Base-by-base conservation (phyloP, 2,888 invertebrate genomes). In the Autographa pulchrina region DNA sequence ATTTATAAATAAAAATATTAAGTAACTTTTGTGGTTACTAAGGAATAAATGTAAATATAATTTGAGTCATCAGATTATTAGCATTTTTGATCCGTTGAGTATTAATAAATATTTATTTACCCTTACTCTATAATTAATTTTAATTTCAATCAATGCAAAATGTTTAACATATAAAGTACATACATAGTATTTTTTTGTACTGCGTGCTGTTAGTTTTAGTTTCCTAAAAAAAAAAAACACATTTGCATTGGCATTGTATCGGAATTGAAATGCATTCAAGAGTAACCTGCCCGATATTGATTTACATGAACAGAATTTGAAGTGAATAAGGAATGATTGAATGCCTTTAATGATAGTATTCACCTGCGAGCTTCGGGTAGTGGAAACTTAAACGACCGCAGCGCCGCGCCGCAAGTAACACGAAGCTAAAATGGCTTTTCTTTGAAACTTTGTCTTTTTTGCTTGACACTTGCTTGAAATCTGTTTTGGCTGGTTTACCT, bases 381-480 rank as follows among this genome's bases (percentile, higher is more conserved):
- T 48, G 48, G n/a, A 48, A 48, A 48, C 48, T 48, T 48, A 48
- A 48, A n/a, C 48, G 48, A 48, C n/a, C 48, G 48, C 48, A 48
- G n/a, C 43, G 14, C 48, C 13, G n/a, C n/a, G 48, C 48, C 48
- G n/a, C n/a, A 8, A 48, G 48, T n/a, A n/a, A 48, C n/a, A 0
- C 48, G n/a, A 48, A 6, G n/a, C n/a, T 48, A 6, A 48, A n/a
- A 48, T 48, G 48, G 48, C n/a, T 48, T 48, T 48, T 48, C 48
- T 48, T n/a, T n/a, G 48, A n/a, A 48, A 48, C 48, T 48, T n/a
- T 7, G 7, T 48, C 7, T 48, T 48, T 48, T 48, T 48, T 48
- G n/a, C 48, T 48, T 48, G n/a, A 48, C 16, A n/a, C 48, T 48
- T 48, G n/a, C 48, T 48, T 6, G n/a, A 48, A 48, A 48, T n/a